These are phyloP conservation scores for Sclerurus mexicanus DNA, from an alignment of 2,113 vertebrate species.

Conservation along the genomic window DNA sequence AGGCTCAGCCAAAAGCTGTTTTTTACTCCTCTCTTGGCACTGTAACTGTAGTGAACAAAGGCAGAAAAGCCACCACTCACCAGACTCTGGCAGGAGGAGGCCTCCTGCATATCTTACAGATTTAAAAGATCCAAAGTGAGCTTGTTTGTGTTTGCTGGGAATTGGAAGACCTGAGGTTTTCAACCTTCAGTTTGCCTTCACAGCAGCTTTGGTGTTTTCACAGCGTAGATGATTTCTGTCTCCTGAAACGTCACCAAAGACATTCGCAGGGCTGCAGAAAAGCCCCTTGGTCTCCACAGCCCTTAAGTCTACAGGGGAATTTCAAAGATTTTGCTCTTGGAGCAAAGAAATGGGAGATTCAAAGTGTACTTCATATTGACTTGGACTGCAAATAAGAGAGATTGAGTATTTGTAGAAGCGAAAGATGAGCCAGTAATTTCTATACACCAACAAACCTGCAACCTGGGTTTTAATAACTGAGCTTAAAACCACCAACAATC, in stretches of 20 bases:
- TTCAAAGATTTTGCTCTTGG: slow-evolving; percentile 41
- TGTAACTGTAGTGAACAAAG: background rate
- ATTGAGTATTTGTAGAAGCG: background rate
- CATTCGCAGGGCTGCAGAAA: background rate
- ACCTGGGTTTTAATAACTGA: background rate
- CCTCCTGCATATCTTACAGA: background rate
- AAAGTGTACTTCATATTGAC: slow-evolving; percentile 41
- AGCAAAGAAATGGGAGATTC: slow-evolving; percentile 19
- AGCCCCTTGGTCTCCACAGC: background rate
- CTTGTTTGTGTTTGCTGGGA: background rate
- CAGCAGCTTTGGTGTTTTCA: background rate
- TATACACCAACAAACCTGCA: background rate
- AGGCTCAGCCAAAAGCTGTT: background rate
- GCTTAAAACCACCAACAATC: background rate
- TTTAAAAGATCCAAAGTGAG: background rate
- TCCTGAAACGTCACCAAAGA: background rate
- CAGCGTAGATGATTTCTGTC: background rate
- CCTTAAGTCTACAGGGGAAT: background rate
- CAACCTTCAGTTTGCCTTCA: background rate
- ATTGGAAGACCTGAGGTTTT: background rate
- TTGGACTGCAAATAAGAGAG: slow-evolving; percentile 7
- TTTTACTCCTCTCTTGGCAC: slow-evolving; percentile 16
- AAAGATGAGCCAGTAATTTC: background rate
- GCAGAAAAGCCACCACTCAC: background rate
- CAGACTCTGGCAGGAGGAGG: background rate